A percentile compares a stretch with the other conserved stretches of the same genome.
These are phyloP conservation scores for Apodemia mormo DNA, from an alignment of 2,888 invertebrate genomes.

Conservation along the genomic window DNA sequence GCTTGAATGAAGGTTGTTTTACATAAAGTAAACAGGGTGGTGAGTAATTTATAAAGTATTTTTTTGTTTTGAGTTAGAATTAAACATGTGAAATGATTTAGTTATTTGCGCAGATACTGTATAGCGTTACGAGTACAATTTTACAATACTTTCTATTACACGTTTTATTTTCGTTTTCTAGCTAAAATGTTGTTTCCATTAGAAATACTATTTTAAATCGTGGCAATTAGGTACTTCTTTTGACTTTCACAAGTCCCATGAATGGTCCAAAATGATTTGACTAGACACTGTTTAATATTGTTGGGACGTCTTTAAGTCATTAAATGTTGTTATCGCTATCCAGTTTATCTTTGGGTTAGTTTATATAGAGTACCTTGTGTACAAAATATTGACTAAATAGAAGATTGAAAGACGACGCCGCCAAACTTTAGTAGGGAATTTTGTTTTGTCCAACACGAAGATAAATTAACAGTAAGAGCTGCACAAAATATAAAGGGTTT, in stretches of 20 bases:
- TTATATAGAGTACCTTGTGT: neutral
- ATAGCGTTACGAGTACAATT: neutral
- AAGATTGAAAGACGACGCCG: neutral
- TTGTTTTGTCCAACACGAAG: neutral
- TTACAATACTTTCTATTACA: slow-evolving; percentile 5
- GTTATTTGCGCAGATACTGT: neutral
- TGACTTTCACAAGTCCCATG: neutral
- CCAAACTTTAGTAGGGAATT: neutral
- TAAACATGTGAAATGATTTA: neutral
- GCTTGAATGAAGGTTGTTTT: neutral
- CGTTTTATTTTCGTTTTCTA: neutral
- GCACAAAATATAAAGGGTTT: neutral
- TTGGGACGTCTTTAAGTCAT: no score
- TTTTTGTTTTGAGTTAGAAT: neutral
- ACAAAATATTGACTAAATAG: slow-evolving; percentile 4
- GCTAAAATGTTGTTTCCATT: neutral
- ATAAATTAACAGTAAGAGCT: neutral
- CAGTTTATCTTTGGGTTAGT: no score
- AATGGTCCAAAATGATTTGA: neutral
- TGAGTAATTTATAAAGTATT: neutral
- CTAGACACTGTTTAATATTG: neutral
- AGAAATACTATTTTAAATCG: neutral
- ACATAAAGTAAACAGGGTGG: neutral
- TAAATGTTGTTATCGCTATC: no score
- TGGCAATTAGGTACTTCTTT: neutral